Evolutionary conservation across 1,140 invertebrate genomes (phyloP).

Genomic region (Apis florea): DNA sequence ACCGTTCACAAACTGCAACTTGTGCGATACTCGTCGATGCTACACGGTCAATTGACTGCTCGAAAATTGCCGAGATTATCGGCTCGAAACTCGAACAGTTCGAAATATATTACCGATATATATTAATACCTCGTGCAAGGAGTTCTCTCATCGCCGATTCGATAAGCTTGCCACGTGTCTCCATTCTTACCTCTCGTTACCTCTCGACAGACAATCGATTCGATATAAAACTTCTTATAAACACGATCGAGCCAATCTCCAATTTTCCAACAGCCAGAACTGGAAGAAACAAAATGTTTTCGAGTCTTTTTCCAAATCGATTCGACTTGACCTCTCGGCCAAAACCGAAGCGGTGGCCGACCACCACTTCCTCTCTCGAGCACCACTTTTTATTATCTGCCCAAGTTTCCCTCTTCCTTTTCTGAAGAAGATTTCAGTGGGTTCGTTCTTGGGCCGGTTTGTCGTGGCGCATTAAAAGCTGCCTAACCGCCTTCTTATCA

Average conservation of each 20-base stretch:
- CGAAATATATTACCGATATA: conserved; percentile 25
- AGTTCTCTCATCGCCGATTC: conserved; percentile 6
- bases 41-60: neutral
- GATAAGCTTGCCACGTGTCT: conserved; percentile 20
- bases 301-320: neutral
- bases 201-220: conserved; percentile 7
- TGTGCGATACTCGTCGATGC: conserved; percentile 8
- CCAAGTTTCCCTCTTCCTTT: neutral
- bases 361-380: neutral
- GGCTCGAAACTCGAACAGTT: conserved; percentile 3
- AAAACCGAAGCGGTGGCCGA: too few relatives aligned
- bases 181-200: conserved; percentile 3
- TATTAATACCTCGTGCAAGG: conserved; percentile 25
- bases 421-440: neutral
- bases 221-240: neutral
- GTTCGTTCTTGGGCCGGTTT: conserved; percentile 33
- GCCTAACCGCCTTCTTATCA: conserved; percentile 34
- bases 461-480: conserved; percentile 65
- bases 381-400: neutral
- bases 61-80: conserved; percentile 31
- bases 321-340: neutral
- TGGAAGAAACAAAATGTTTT: too few relatives aligned
- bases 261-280: too few relatives aligned
- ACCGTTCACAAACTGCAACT: conserved; percentile 19
- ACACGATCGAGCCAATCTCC: too few relatives aligned